Conservation (phyloP, 2,113 vertebrate genomes). For the Amphilophus citrinellus region DNA sequence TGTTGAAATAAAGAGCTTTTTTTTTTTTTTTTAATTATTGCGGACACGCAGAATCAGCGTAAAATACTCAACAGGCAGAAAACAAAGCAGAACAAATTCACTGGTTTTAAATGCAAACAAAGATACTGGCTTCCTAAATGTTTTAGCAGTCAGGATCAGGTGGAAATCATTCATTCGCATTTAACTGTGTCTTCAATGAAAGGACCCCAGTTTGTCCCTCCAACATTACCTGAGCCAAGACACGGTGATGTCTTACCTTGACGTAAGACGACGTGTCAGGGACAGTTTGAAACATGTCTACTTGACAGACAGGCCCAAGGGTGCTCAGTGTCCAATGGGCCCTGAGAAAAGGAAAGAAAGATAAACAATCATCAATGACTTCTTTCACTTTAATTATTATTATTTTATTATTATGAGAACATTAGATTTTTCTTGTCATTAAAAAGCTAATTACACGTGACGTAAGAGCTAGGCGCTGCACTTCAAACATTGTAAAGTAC, state of each 20-base stretch:
- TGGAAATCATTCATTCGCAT: neutral
- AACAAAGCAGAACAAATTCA: neutral
- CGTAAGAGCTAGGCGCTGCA: neutral
- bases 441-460: neutral
- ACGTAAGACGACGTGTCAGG: slow-evolving; percentile 98
- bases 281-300: slow-evolving; percentile 97
- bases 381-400: neutral
- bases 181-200: slow-evolving; percentile 3
- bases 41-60: neutral
- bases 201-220: slow-evolving; percentile 33
- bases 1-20: neutral
- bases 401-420: neutral
- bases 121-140: neutral
- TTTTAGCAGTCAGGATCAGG: neutral
- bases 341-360: slow-evolving; percentile 39
- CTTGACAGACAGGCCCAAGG: slow-evolving; percentile 75
- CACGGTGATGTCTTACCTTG: slow-evolving; percentile 94
- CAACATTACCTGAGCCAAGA: slow-evolving; percentile 88
- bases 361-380: neutral
- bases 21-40: too few relatives aligned
- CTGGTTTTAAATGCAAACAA: neutral
- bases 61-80: neutral
- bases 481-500: neutral
- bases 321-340: slow-evolving; percentile 69
- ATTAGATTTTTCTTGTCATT: neutral